Conservation (phyloP, 2,797 vertebrate genomes). For the Phalloptychus januarius region DNA sequence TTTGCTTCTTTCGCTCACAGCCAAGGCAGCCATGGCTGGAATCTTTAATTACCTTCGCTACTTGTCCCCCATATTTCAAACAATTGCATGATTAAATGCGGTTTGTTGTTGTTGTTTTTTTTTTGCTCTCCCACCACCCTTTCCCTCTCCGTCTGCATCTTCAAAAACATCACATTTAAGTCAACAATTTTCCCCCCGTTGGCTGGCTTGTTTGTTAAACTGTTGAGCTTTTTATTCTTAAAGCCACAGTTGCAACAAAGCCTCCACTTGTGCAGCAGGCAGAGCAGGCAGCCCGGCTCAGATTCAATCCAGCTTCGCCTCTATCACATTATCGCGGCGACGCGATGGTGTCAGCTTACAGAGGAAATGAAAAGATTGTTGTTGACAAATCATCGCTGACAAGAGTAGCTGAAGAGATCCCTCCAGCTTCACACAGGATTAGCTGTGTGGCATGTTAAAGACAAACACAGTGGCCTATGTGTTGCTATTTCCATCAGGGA, state of each 20-base stretch:
- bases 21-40: slow-evolving; percentile 64
- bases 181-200: slow-evolving; percentile 48
- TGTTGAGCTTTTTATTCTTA: slow-evolving; percentile 60
- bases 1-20: slow-evolving; percentile 72
- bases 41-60: slow-evolving; percentile 82
- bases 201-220: slow-evolving; percentile 61
- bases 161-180: slow-evolving; percentile 66
- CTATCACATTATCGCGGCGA: slow-evolving; percentile 69
- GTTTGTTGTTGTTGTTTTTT: slow-evolving; percentile 27
- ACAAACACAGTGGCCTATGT: slow-evolving; percentile 73
- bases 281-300: slow-evolving; percentile 47
- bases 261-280: slow-evolving; percentile 41
- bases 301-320: slow-evolving; percentile 67
- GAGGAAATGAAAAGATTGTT: slow-evolving; percentile 77
- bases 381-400: slow-evolving; percentile 78
- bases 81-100: slow-evolving; percentile 76
- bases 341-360: slow-evolving; percentile 76
- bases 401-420: slow-evolving; percentile 77
- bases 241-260: slow-evolving; percentile 57
- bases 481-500: slow-evolving; percentile 78
- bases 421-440: slow-evolving; percentile 79
- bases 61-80: slow-evolving; percentile 75
- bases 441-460: slow-evolving; percentile 74
- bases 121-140: slow-evolving; percentile 22
- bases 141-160: slow-evolving; percentile 28